phyloP scores from a whole-genome alignment of 2,113 vertebrate species.

The Synodontis membranacea region DNA sequence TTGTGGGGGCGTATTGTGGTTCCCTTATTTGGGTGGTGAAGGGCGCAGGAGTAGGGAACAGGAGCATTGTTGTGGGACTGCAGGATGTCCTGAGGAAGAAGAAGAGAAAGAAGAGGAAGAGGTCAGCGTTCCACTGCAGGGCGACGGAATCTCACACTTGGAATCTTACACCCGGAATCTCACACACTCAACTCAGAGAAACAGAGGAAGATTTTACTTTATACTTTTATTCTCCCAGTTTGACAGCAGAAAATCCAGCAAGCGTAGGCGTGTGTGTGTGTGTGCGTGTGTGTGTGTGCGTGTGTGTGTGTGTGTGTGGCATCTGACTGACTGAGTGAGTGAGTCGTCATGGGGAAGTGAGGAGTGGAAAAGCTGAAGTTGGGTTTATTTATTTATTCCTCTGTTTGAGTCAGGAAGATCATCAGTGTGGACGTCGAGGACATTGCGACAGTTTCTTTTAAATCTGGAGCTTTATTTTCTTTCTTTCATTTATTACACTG shows the following conservation, averaged over 20 bases:
- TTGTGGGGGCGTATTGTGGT: conserved; percentile 59
- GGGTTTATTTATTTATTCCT: conserved; percentile 8
- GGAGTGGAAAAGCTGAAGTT: conserved; percentile 35
- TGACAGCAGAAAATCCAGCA: background rate
- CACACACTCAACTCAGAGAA: conserved; percentile 44
- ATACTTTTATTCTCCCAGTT: background rate
- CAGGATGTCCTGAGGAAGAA: conserved; percentile 99
- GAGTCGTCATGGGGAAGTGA: conserved; percentile 30
- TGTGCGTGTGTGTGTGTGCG: background rate
- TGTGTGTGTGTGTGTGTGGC: conserved; percentile 1
- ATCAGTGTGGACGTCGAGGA: background rate
- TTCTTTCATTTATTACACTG: background rate
- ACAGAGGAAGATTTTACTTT: background rate
- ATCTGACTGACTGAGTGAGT: background rate
- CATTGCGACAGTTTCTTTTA: background rate
- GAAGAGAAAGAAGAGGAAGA: conserved; percentile 47
- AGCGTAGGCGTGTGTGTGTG: background rate
- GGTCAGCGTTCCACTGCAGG: conserved; percentile 58
- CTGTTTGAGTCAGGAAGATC: background rate
- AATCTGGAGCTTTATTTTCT: background rate
- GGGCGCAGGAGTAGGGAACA: conserved; percentile 57
- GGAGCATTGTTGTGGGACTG: conserved; percentile 79
- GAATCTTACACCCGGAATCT: conserved; percentile 46
- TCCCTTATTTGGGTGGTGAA: conserved; percentile 77
- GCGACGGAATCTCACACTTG: conserved; percentile 52